Evolutionary conservation across 2,888 invertebrate species (phyloP).

Genomic region (Lithodes maja): DNA sequence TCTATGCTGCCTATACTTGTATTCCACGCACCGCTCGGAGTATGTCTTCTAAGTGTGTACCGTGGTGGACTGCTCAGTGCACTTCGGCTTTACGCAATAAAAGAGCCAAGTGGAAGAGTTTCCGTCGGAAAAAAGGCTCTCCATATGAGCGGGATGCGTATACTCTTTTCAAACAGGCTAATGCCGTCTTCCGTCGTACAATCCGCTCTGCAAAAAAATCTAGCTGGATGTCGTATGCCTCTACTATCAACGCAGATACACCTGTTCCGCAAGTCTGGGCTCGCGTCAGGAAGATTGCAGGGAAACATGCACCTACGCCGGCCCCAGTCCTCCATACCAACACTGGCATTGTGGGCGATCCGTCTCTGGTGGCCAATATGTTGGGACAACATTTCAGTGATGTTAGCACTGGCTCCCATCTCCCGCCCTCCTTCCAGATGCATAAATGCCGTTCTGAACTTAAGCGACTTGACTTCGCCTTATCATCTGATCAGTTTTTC

Average conservation of each 20-base stretch:
- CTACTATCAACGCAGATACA: not conserved
- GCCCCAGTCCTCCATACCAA: not conserved
- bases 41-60: too few relatives aligned
- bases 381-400: not conserved
- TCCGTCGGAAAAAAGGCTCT: not conserved
- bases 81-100: not conserved
- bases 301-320: not conserved
- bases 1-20: not conserved
- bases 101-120: not conserved
- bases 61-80: too few relatives aligned
- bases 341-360: not conserved
- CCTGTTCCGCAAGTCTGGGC: not conserved
- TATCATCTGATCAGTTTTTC: too few relatives aligned
- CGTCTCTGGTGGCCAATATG: not conserved
- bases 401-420: not conserved
- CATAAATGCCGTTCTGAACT: too few relatives aligned
- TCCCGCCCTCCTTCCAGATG: not conserved
- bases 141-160: not conserved
- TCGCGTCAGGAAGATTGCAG: not conserved
- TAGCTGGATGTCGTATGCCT: not conserved
- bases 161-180: not conserved
- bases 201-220: too few relatives aligned
- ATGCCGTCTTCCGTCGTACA: not conserved
- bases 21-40: too few relatives aligned
- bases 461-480: not conserved